phyloP scores from a whole-genome alignment of 2,797 vertebrate species.

The Rhinogobio ventralis region DNA sequence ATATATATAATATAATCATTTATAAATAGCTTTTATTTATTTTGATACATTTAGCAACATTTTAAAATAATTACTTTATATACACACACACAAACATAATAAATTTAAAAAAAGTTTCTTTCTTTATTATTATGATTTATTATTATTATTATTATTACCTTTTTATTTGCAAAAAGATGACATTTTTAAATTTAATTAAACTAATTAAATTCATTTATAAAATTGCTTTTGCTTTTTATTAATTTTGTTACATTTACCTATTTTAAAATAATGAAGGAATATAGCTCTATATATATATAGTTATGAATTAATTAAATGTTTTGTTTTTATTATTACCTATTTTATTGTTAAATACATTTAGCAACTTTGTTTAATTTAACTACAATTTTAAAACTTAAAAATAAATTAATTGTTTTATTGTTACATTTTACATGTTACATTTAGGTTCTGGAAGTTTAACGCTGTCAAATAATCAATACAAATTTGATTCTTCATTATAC shows the following conservation, averaged over 20 bases:
- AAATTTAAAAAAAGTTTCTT: too few relatives aligned
- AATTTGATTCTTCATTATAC: not conserved
- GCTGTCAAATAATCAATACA: too few relatives aligned
- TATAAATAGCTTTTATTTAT: not conserved
- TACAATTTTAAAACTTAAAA: not conserved
- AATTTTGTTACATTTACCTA: too few relatives aligned
- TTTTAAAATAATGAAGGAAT: not conserved
- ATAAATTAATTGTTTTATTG: not conserved
- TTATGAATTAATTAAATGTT: too few relatives aligned
- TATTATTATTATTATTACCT: not conserved
- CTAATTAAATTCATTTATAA: not conserved
- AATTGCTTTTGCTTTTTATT: not conserved
- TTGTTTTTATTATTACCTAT: not conserved
- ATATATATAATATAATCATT: too few relatives aligned
- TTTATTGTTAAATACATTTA: not conserved
- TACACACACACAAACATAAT: not conserved
- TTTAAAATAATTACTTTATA: not conserved
- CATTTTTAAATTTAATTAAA: not conserved
- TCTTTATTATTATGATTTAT: too few relatives aligned
- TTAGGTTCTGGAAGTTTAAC: not conserved
- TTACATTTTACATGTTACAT: not conserved
- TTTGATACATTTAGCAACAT: not conserved
- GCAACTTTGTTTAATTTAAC: not conserved
- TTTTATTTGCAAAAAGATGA: not conserved
- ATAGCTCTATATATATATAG: fast-evolving